These are phyloP conservation scores for Acropora tenuis DNA, from an alignment of 64 coral and sea anemone genomes.

Conservation along the genomic window DNA sequence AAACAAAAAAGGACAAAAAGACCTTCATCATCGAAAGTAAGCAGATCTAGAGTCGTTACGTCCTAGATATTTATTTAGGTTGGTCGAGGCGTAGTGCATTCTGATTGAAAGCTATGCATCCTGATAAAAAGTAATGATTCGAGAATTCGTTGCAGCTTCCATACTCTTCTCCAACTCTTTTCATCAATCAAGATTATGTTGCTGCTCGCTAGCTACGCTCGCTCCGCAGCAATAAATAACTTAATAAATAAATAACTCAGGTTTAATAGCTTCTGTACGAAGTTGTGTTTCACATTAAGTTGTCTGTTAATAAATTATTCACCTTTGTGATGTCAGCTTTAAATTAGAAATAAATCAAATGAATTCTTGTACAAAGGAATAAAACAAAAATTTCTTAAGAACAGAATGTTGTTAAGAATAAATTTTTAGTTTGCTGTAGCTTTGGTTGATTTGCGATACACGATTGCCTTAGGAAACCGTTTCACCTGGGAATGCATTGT, in stretches of 20 bases:
- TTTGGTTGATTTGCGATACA: not conserved
- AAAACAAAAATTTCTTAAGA: not conserved
- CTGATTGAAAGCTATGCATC: too few species aligned
- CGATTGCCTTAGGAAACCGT: not conserved
- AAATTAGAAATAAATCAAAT: slow-evolving; percentile 8
- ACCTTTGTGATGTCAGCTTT: not conserved
- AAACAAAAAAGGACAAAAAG: too few species aligned
- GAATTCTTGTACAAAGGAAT: not conserved
- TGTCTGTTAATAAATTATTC: not conserved
- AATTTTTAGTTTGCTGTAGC: too few species aligned
- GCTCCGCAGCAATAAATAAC: not conserved
- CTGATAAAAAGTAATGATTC: too few species aligned
- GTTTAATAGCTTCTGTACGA: not conserved
- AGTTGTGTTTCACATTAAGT: not conserved
- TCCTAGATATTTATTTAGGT: too few species aligned
- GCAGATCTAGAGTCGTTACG: too few species aligned
- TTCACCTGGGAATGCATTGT: too few species aligned
- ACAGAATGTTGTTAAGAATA: not conserved
- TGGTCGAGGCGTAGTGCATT: too few species aligned
- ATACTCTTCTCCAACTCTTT: not conserved
- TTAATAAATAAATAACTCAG: not conserved
- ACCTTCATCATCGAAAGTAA: too few species aligned
- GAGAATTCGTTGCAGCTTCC: not conserved
- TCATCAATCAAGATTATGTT: not conserved
- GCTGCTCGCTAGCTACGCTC: not conserved